Base-by-base conservation (phyloP, 1,140 invertebrate species). In the Penaeus japonicus region DNA sequence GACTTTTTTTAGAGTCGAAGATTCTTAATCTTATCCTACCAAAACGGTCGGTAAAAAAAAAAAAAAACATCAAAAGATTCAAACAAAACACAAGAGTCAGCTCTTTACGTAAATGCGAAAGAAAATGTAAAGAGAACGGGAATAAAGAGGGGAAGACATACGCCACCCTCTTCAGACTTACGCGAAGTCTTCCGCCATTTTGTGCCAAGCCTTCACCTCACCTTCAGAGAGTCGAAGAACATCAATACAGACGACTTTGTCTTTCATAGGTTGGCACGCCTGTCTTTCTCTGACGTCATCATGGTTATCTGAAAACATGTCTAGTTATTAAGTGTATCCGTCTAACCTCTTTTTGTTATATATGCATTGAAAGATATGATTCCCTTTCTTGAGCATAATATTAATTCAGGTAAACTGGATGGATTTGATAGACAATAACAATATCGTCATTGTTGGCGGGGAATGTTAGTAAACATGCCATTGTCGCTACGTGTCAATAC, bases 221-320 rank as follows among this genome's bases (percentile, higher is more conserved):
- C 86, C 86, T 88, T 88, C 86, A 62, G 84, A 70, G 65, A 86
- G 84, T 84, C 86, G 80, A 88, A 88, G 86, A 83, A 88, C 86
- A 88, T 88, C 86, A 88, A 88, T 88, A 88, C 86, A 82, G 86
- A 53, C 80, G 86, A 88, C 86, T 88, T 88, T 88, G 86, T 88
- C 86, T 88, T 88, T 88, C 86, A 88, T 65, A 83, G 86, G 86
- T 88, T 88, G 86, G 86, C 70, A 88, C 86, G 79, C 86, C 86
- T 88, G 86, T 78, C 86, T 88, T 39, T 88, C 86, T 62, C 86
- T 88, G 86, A 88, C 86, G 86, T 88, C 86, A 88, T 57, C 80
- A 73, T 81, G 53, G 75, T 32, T 79, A 80, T 79, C 84, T 78
- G 27, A 86, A 86, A 86, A 83, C 80, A 83, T 83, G 20, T 62